phyloP scores from a whole-genome alignment of 1,140 invertebrate species.

The Trissolcus basalis region DNA sequence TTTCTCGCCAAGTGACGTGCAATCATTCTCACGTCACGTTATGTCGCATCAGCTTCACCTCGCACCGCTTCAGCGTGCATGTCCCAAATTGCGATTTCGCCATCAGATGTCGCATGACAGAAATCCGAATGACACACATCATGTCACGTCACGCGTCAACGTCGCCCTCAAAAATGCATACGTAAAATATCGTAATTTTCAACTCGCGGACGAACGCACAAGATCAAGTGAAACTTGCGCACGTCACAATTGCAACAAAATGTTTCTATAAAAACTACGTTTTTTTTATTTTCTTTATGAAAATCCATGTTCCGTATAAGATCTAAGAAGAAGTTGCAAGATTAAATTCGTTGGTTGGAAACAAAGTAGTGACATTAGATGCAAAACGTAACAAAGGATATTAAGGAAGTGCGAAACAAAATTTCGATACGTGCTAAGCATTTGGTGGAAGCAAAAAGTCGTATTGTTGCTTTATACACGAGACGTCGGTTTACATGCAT shows the following conservation, averaged over 20 bases:
- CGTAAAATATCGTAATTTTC: conserved; percentile 52
- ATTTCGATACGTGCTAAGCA: conserved; percentile 72
- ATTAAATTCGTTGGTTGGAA: conserved; percentile 52
- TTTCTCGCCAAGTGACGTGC: conserved; percentile 58
- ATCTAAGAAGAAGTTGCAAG: conserved; percentile 9
- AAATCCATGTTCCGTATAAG: background rate
- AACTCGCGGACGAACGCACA: conserved; percentile 28
- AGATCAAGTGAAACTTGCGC: background rate
- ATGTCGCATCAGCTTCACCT: conserved; percentile 60
- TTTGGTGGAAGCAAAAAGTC: conserved; percentile 38
- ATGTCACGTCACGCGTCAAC: conserved; percentile 58
- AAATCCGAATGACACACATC: conserved; percentile 60
- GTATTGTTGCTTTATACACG: conserved; percentile 48
- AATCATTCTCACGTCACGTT: conserved; percentile 63
- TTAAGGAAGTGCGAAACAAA: conserved; percentile 59
- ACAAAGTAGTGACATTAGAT: conserved; percentile 44
- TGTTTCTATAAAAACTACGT: too few species aligned
- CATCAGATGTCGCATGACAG: conserved; percentile 61
- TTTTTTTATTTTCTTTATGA: too few species aligned
- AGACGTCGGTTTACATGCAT: conserved; percentile 35
- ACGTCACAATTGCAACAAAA: too few species aligned
- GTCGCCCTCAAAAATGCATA: conserved; percentile 54
- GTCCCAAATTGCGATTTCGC: conserved; percentile 59
- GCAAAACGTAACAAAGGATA: conserved; percentile 48
- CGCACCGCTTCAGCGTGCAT: conserved; percentile 52